Percentiles rank a stretch among this genome's conserved stretches.
Conservation (phyloP, 2,113 vertebrate species). For the Phycodurus eques region DNA sequence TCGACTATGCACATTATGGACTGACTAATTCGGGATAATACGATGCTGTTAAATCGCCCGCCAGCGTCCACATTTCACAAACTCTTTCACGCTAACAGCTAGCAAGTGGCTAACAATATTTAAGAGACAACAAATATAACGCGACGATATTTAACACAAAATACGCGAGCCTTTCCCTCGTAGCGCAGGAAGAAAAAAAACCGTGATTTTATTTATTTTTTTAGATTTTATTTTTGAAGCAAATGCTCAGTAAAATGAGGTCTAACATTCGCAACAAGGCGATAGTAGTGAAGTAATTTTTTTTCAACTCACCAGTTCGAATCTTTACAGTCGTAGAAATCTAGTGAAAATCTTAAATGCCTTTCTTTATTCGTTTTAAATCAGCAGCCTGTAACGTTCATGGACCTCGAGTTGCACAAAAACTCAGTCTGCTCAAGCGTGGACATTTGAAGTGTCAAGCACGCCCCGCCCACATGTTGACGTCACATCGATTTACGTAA, state of each 20-base stretch:
- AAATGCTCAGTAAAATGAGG: background rate
- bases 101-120: conserved; percentile 9
- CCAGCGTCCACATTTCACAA: background rate
- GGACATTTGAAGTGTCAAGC: conserved; percentile 40
- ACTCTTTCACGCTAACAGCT: background rate
- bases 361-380: no score
- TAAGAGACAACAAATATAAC: background rate
- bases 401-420: background rate
- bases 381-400: background rate
- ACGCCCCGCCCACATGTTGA: conserved; percentile 10
- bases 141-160: background rate
- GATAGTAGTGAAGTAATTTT: background rate
- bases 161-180: background rate
- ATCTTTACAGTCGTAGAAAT: background rate
- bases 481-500: background rate
- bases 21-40: background rate
- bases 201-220: background rate
- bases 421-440: background rate
- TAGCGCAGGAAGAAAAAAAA: background rate
- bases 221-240: background rate
- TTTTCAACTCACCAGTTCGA: conserved; percentile 43
- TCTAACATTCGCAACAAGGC: conserved; percentile 1
- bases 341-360: background rate
- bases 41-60: background rate
- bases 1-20: fast-evolving